Evolutionary conservation across 2,113 vertebrate species (phyloP).

Genomic region (Chiloscyllium plagiosum): DNA sequence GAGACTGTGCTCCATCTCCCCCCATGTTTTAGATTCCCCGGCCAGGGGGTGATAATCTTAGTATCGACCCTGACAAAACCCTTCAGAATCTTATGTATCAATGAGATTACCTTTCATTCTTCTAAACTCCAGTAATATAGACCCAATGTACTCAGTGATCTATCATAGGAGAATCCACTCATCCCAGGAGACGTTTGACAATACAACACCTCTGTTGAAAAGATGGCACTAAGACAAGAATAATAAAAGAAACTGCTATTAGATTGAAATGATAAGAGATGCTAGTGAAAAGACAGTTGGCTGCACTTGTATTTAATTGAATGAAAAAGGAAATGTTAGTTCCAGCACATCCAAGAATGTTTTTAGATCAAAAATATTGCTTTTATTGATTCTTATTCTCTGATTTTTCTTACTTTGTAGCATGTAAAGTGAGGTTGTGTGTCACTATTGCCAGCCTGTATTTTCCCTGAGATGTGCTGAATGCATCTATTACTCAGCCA

Average conservation of each 20-base stretch:
- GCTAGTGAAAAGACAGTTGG: background rate
- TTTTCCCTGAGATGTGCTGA: background rate
- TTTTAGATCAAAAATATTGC: background rate
- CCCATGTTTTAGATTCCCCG: too few relatives aligned
- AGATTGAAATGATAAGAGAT: slow-evolving; percentile 19
- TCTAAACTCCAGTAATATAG: too few relatives aligned
- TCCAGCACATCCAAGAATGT: background rate
- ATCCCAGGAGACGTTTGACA: background rate
- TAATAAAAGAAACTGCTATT: background rate
- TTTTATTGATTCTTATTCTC: background rate
- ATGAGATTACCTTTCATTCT: too few relatives aligned
- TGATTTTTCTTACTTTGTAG: slow-evolving; percentile 10
- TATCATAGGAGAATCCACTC: too few relatives aligned
- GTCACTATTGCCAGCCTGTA: background rate
- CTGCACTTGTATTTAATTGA: background rate
- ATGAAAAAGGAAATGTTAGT: background rate
- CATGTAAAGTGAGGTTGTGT: background rate
- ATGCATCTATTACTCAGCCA: background rate
- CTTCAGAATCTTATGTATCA: too few relatives aligned
- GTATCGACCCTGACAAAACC: too few relatives aligned
- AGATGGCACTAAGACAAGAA: slow-evolving; percentile 4
- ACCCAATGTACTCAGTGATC: too few relatives aligned
- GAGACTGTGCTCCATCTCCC: too few relatives aligned
- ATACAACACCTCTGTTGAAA: background rate
- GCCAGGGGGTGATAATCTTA: too few relatives aligned